Evolutionary conservation across 1,140 invertebrate species (phyloP), one percentile per base, ranked within the genome.

Genomic region (Limonius californicus): DNA sequence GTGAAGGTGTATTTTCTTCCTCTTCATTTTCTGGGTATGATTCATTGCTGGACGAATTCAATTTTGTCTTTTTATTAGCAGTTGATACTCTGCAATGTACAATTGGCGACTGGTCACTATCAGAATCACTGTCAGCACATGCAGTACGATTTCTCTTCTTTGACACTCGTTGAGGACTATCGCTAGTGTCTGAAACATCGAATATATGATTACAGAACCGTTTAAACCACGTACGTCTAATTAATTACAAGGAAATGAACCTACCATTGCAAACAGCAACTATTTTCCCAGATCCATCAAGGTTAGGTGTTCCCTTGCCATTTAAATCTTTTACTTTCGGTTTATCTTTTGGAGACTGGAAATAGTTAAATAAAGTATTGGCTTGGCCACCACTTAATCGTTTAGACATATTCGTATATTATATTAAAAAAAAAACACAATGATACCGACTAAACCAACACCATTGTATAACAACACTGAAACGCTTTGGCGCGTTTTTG

Each of bases 311-410:
- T n/a, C n/a, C n/a, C n/a, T n/a, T n/a, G n/a, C n/a, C n/a, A n/a
- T n/a, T n/a, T n/a, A n/a, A n/a, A n/a, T n/a, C n/a, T n/a, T n/a
- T n/a, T n/a, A n/a, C n/a, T n/a, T n/a, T n/a, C n/a, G n/a, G n/a
- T n/a, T n/a, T n/a, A 2, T 35, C 39, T 66, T 69, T 74, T 8
- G 72, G 69, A n/a, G 72, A 73, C 54, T 70, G 65, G 47, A 75
- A 75, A 67, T 75, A 75, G 57, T 73, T 75, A 16, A 75, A 69
- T 15, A 75, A 61, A 0, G 74, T 75, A 54, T 75, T 75, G 8
- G n/a, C 58, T 67, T 72, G 71, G 3, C 45, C 19, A 32, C 15
- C 14, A 59, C 64, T 65, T 9, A 57, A 21, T 15, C 62, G 42
- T 56, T 69, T 69, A 1, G 67, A 54, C 67, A 69, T 69, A n/a